Conservation (phyloP, 2,888 invertebrate species). For the Gibbula magus region DNA sequence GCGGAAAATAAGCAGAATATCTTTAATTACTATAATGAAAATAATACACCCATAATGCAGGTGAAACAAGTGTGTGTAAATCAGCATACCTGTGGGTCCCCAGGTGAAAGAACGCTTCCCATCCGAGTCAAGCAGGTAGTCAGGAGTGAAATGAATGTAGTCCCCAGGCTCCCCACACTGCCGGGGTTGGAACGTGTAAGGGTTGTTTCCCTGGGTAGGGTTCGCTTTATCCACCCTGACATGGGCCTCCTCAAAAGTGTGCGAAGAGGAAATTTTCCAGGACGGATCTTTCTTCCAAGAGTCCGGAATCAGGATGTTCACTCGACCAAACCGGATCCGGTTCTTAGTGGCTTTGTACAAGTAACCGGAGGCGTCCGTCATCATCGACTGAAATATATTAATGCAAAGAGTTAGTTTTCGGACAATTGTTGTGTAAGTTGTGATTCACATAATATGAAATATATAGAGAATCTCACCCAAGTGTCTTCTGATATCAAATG, state of each 20-base stretch:
- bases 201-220: conserved; percentile 17
- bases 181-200: conserved; percentile 30
- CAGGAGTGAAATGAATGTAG: conserved; percentile 33
- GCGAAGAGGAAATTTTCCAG: not conserved
- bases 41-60: too few relatives aligned
- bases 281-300: not conserved
- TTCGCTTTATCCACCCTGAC: conserved; percentile 18
- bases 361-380: not conserved
- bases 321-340: not conserved
- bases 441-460: too few relatives aligned
- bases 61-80: too few relatives aligned
- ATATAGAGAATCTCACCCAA: too few relatives aligned
- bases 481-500: too few relatives aligned
- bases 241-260: conserved; percentile 9
- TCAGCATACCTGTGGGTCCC: too few relatives aligned
- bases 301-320: conserved; percentile 21
- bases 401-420: too few relatives aligned
- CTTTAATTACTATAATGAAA: too few relatives aligned
- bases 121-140: not conserved
- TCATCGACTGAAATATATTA: not conserved
- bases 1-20: too few relatives aligned
- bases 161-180: conserved; percentile 31
- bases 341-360: conserved; percentile 12
- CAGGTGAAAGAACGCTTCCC: too few relatives aligned
- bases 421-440: too few relatives aligned